Percentiles rank a stretch among this genome's conserved stretches.
phyloP scores from a whole-genome alignment of 2,797 vertebrate genomes.

The Mormyrops boulengeri region DNA sequence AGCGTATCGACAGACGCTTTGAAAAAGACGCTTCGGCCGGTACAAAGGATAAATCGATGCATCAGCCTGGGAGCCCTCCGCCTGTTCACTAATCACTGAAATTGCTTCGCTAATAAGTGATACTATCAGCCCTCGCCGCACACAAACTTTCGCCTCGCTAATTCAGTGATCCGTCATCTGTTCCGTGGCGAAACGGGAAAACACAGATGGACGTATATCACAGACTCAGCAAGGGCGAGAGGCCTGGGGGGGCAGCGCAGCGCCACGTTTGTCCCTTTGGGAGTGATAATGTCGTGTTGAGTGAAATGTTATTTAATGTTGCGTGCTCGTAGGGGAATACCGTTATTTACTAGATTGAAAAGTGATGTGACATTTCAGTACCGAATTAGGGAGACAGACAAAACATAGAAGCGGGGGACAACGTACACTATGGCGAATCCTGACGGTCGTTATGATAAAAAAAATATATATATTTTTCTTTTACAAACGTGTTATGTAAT shows the following conservation, averaged over 20 bases:
- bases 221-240: constrained; percentile 8
- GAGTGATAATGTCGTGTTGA: not conserved
- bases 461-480: not conserved
- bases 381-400: not conserved
- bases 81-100: not conserved
- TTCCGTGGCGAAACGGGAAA: not conserved
- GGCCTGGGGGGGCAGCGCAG: not conserved
- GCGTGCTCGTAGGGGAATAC: not conserved
- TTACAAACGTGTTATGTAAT: not conserved
- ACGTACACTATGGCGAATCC: not conserved
- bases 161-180: constrained; percentile 47
- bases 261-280: not conserved
- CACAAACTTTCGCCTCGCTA: constrained; percentile 34
- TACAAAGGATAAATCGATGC: not conserved
- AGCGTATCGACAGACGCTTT: not conserved
- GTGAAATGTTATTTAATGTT: constrained; percentile 9
- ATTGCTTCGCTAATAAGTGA: not conserved
- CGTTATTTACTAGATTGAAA: not conserved
- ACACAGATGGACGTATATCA: not conserved
- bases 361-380: not conserved
- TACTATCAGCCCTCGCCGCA: not conserved
- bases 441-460: not conserved
- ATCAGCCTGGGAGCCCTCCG: not conserved
- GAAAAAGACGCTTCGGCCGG: not conserved
- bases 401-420: not conserved